Base-by-base conservation (phyloP, 2,797 vertebrate species). In the Hephaestus fuliginosus region DNA sequence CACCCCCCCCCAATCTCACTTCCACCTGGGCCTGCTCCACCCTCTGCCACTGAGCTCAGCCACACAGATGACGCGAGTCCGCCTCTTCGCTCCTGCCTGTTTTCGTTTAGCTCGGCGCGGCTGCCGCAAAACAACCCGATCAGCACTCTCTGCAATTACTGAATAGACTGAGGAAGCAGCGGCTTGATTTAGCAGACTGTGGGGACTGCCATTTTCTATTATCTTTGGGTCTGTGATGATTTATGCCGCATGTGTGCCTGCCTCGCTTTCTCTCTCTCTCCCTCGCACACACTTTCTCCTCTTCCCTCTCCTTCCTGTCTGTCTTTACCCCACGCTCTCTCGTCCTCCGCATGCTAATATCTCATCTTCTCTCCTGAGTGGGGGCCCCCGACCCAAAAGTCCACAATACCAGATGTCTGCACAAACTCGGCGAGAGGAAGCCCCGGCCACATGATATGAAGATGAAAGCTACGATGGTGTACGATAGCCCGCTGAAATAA, bases 151-250 rank as follows among this genome's bases (percentile, higher is more conserved):
- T 78, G 84, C 92, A 93, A 94, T 94, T 91, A 94, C 90, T 2
- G 81, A 87, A 86, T 43, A 87, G 88, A 88, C 81, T 20, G 85
- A 92, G 91, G 91, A 92, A 91, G 89, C 91, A 88, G 92, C 22
- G 80, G 76, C 85, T 91, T 91, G 92, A 93, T 95, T 93, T 91
- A 92, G 92, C 87, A 87, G 90, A 86, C 92, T 78, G 88, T 43
- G 46, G 89, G 86, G 91, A 92, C 90, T 90, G 92, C 71, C 91
- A 88, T 91, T 87, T 89, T 92, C 92, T 92, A 93, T 94, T 92
- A 93, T 91, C 88, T 88, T 84, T 91, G 89, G 88, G 80, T 79
- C 87, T 49, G 82, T 68, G 86, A 90, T 92, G 94, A 94, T 95
- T 94, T 93, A 95, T 91, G 78, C 85, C 48, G 78, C 71, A 71